These are phyloP conservation scores for Lordiphosa stackelbergi DNA, from an alignment of 1,140 invertebrate species.

Conservation along the genomic window DNA sequence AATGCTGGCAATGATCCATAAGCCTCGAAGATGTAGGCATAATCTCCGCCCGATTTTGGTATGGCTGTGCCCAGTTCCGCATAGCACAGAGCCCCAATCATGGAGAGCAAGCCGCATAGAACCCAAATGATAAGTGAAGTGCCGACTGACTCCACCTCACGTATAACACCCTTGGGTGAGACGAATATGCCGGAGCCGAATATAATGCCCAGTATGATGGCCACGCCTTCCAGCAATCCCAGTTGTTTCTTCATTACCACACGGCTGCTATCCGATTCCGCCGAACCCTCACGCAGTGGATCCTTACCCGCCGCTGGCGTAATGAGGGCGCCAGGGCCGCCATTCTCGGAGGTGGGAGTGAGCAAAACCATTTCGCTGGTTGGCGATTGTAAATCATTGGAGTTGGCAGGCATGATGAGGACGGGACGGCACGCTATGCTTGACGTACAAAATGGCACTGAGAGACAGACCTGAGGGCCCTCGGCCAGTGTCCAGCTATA, in stretches of 20 bases:
- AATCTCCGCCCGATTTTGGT: conserved; percentile 94
- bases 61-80: conserved; percentile 92
- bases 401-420: conserved; percentile 41
- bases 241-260: conserved; percentile 88
- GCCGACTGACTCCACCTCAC: conserved; percentile 91
- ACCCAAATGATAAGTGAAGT: conserved; percentile 93
- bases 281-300: conserved; percentile 52
- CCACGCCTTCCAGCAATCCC: conserved; percentile 90
- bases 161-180: conserved; percentile 95
- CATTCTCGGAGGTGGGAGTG: conserved; percentile 56
- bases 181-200: conserved; percentile 97
- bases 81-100: conserved; percentile 95
- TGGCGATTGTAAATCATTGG: conserved; percentile 65
- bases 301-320: conserved; percentile 7
- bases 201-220: conserved; percentile 92
- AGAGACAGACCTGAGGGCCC: conserved; percentile 9
- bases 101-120: conserved; percentile 89
- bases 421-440: conserved; percentile 47
- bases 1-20: conserved; percentile 96
- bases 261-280: conserved; percentile 65
- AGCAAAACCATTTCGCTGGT: conserved; percentile 75
- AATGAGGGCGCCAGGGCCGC: conserved; percentile 27
- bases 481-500: conserved; percentile 49
- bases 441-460: conserved; percentile 29
- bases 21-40: conserved; percentile 93